phyloP scores from a whole-genome alignment of 2,797 vertebrate species.

The Sternotherus odoratus region DNA sequence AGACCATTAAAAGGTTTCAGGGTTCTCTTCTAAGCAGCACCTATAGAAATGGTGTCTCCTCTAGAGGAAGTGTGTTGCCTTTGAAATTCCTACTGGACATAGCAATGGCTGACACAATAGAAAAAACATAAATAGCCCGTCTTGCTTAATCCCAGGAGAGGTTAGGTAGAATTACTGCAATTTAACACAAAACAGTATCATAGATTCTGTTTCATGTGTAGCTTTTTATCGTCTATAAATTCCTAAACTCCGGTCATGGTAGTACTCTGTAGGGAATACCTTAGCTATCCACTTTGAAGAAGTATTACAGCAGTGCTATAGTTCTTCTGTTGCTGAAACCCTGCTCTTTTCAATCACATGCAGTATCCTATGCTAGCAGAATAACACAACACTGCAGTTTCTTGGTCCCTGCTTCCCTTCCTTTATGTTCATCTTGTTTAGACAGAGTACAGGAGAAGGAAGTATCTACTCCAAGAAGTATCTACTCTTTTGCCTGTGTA shows the following conservation, averaged over 20 bases:
- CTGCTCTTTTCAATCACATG: neutral
- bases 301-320: neutral
- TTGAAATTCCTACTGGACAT: neutral
- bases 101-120: neutral
- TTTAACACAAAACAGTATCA: neutral
- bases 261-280: neutral
- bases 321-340: neutral
- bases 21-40: fast-evolving
- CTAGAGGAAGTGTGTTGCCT: neutral
- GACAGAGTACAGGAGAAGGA: neutral
- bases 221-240: neutral
- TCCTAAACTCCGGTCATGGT: neutral
- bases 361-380: neutral
- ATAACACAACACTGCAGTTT: neutral
- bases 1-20: neutral
- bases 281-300: neutral
- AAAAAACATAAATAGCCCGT: neutral
- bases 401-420: neutral
- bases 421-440: neutral
- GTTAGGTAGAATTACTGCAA: neutral
- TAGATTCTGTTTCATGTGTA: neutral
- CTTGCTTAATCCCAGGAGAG: neutral
- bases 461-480: neutral
- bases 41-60: neutral
- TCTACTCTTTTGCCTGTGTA: neutral